phyloP scores from a whole-genome alignment of 2,888 invertebrate species.

The Leptinotarsa rubiginosa region DNA sequence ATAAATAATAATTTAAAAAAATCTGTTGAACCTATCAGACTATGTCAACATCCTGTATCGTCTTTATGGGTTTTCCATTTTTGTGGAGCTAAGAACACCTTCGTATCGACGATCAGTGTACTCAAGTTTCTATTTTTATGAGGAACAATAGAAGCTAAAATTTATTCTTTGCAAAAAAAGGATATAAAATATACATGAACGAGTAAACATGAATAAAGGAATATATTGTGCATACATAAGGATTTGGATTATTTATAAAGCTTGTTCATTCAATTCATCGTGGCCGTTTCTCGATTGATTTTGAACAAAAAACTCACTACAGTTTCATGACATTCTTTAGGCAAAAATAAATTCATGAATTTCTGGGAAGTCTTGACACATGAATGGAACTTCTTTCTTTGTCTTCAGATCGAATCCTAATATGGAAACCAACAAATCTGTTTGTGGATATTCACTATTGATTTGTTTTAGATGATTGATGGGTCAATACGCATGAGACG shows the following conservation, averaged over 20 bases:
- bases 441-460: neutral
- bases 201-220: conserved; percentile 7
- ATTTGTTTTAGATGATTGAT: no score
- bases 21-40: neutral
- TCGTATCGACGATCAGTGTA: neutral
- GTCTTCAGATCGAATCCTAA: neutral
- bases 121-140: conserved; percentile 6
- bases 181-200: conserved; percentile 10
- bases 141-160: neutral
- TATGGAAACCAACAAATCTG: neutral
- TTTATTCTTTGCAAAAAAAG: neutral
- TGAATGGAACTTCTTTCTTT: conserved; percentile 8
- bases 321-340: neutral
- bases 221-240: conserved; percentile 15
- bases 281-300: neutral
- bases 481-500: neutral
- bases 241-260: conserved; percentile 7
- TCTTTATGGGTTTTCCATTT: neutral
- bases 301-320: conserved; percentile 1
- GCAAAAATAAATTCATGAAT: neutral
- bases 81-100: neutral
- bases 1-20: no score
- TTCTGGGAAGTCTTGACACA: neutral
- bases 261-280: neutral
- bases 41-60: neutral